These are phyloP conservation scores for Isaurus tuberculatus DNA, from an alignment of 92 coral and sea anemone genomes.

Conservation along the genomic window DNA sequence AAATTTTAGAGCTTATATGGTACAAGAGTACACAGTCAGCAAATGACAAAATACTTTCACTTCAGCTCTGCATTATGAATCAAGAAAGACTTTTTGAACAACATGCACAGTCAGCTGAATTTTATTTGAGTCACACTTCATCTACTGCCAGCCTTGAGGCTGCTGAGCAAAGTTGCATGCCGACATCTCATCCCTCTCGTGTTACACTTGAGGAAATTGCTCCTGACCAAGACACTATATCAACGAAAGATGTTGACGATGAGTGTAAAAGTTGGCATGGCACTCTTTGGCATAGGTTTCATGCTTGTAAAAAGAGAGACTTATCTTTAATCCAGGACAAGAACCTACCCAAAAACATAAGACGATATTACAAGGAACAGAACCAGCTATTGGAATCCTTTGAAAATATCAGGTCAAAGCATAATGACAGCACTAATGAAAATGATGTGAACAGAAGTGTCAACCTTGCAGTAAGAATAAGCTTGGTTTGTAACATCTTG, in stretches of 20 bases:
- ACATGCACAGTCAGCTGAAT: neutral
- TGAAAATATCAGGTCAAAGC: constrained; percentile 35
- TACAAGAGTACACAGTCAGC: too few relatives aligned
- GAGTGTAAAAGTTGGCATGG: constrained; percentile 29
- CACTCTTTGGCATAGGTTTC: neutral
- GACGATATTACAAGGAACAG: constrained; percentile 83
- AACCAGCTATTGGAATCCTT: constrained; percentile 64
- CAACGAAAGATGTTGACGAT: constrained; percentile 32
- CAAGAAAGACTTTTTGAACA: neutral
- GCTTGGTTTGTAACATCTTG: constrained; percentile 75
- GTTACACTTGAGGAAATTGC: constrained; percentile 90
- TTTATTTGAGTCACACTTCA: neutral
- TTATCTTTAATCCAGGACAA: constrained; percentile 26
- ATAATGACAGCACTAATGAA: neutral
- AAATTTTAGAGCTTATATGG: too few relatives aligned
- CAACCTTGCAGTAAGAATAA: constrained; percentile 68
- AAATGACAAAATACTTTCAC: neutral
- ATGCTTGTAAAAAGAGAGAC: constrained; percentile 2
- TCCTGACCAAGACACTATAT: constrained; percentile 73
- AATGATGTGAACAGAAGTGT: constrained; percentile 27
- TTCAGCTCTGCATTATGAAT: neutral
- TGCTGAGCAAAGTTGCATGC: neutral
- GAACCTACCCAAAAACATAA: constrained; percentile 73
- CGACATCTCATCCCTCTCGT: constrained; percentile 51
- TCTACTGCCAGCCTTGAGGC: neutral